Evolutionary conservation across 1,140 invertebrate genomes (phyloP), one percentile per base, ranked within the genome.

Genomic region (Camponotus vicinus): DNA sequence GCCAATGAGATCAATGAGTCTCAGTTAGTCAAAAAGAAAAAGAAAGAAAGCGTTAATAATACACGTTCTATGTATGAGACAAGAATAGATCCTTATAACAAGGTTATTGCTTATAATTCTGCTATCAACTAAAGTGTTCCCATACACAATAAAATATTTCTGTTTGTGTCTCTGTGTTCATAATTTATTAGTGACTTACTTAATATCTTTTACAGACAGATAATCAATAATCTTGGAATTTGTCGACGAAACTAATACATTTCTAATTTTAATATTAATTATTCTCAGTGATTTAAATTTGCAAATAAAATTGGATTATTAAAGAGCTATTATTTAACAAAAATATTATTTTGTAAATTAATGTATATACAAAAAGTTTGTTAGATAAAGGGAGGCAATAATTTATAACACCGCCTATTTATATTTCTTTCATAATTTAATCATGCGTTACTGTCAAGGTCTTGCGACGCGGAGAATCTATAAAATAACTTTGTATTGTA

Each of bases 401-500:
- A 67, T 40, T 67, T 18, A 37, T 21, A 9, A 0, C 40, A 27
- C 6, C 7, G 34, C 2, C 18, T 70, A 57, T 55, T 57, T 80
- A 69, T 80, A 57, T 70, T 9, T 55, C 8, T 32, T 73, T 61
- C 32, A 49, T 37, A 83, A 37, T 75, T 83, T 83, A 75, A 32
- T 83, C 69, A 75, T 37, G 27, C 69, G 15, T 45, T 27, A 42
- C 49, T 42, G 6, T 80, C 77, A 75, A 83, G 69, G 69, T 61
- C 32, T 61, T 18, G 21, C 55, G 4, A 61, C 6, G 27, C 61
- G n/a, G 45, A 61, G 45, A 49, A 55, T 83, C 55, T 45, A 75
- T 75, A 75, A 63, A 32, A 45, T 8, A 42, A 61, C 55, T 27
- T 83, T 61, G 27, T 27, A 27, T 8, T 3, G 45, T 34, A 73